Percentiles rank a stretch among this genome's conserved stretches.
Evolutionary conservation across 2,797 vertebrate species (phyloP).

Genomic region (Scyliorhinus canicula): DNA sequence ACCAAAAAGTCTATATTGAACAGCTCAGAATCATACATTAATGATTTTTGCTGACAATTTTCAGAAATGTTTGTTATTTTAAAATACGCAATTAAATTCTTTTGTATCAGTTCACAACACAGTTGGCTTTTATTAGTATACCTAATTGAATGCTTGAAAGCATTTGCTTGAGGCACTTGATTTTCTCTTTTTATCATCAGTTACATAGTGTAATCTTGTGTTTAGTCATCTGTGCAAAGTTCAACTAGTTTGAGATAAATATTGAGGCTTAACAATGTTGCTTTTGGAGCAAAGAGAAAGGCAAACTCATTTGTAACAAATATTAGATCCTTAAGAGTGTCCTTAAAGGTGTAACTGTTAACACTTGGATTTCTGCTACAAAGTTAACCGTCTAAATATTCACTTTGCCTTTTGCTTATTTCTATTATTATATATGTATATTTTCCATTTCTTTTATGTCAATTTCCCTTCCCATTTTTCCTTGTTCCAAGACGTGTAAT

Average conservation of each 20-base stretch:
- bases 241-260: not conserved
- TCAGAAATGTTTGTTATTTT: not conserved
- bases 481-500: not conserved
- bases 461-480: not conserved
- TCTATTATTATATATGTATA: not conserved
- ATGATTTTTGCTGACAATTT: not conserved
- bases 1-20: not conserved
- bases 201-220: not conserved
- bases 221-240: slow-evolving; percentile 14
- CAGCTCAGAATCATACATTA: not conserved
- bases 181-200: not conserved
- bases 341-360: not conserved
- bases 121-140: not conserved
- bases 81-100: not conserved
- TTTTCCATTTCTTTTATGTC: not conserved
- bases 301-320: not conserved
- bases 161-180: not conserved
- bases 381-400: not conserved
- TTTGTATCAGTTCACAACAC: not conserved
- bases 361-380: not conserved
- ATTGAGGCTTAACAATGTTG: not conserved
- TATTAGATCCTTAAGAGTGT: not conserved
- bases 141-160: not conserved
- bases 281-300: not conserved
- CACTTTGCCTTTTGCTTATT: not conserved